phyloP scores from a whole-genome alignment of 2,888 invertebrate species.

The Lasioglossum marginatum region DNA sequence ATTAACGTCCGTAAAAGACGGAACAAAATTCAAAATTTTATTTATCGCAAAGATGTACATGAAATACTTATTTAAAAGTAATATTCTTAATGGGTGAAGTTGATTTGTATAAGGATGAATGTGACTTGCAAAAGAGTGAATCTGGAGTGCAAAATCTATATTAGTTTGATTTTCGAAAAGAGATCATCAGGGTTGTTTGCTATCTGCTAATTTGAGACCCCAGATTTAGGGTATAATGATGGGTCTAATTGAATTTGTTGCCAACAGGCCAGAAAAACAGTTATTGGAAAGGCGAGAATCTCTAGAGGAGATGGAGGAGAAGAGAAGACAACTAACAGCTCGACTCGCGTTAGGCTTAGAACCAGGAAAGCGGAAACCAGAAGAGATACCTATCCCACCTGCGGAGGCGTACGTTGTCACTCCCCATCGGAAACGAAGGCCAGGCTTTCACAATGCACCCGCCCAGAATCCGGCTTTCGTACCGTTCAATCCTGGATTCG shows the following conservation, averaged over 20 bases:
- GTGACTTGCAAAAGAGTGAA: too few species aligned
- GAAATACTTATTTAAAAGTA: too few species aligned
- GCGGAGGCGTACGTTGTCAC: conserved; percentile 94
- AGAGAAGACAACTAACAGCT: conserved; percentile 81
- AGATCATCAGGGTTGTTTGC: neutral
- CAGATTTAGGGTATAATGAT: neutral
- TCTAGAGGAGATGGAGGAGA: conserved; percentile 81
- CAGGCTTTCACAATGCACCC: conserved; percentile 94
- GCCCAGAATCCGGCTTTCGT: conserved; percentile 95
- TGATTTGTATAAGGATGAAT: too few species aligned
- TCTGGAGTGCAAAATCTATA: too few species aligned
- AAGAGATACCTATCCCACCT: conserved; percentile 89
- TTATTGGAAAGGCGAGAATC: conserved; percentile 81
- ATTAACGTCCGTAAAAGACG: too few species aligned
- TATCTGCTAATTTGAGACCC: neutral
- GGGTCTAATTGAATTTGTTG: neutral
- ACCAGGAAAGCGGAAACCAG: conserved; percentile 88
- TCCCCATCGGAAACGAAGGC: conserved; percentile 93
- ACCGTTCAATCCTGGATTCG: conserved; percentile 87
- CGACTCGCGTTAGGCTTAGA: conserved; percentile 88
- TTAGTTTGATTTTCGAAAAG: too few species aligned
- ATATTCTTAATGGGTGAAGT: too few species aligned
- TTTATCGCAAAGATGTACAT: too few species aligned
- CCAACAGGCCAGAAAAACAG: conserved; percentile 79
- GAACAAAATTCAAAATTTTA: too few species aligned